Conservation (phyloP, 1,140 invertebrate species). For the Drosophila ironensis region DNA sequence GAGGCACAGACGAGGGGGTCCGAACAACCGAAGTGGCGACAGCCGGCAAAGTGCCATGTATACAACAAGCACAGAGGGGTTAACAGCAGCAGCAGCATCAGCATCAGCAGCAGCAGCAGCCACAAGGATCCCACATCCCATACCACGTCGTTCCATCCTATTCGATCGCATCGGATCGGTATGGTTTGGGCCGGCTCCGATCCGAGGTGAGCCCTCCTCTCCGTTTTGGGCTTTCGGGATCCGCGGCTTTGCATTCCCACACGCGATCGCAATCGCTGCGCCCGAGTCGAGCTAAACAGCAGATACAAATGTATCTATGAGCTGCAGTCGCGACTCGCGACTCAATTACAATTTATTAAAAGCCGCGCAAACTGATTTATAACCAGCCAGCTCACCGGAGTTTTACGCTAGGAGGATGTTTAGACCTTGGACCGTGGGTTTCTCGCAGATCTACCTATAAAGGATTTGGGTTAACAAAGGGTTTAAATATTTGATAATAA, state of each 20-base stretch:
- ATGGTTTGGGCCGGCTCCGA: too few relatives aligned
- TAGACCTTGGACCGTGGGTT: conserved; percentile 20
- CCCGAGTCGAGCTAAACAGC: conserved; percentile 22
- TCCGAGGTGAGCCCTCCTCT: neutral
- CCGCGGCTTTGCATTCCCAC: conserved; percentile 69
- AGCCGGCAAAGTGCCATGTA: conserved; percentile 76
- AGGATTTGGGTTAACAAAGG: neutral
- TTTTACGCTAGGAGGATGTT: conserved; percentile 4
- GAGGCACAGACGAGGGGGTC: neutral
- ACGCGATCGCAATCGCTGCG: conserved; percentile 67
- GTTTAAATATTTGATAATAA: too few relatives aligned
- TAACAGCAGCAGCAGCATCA: conserved; percentile 44
- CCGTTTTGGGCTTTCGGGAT: conserved; percentile 4
- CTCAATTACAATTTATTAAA: conserved; percentile 81
- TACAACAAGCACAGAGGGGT: conserved; percentile 64
- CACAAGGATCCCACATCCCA: conserved; percentile 56
- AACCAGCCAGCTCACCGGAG: conserved; percentile 43
- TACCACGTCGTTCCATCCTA: neutral
- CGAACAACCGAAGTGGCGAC: conserved; percentile 68
- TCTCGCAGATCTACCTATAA: neutral
- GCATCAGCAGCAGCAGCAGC: neutral
- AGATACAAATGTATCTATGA: conserved; percentile 77
- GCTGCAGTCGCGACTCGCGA: conserved; percentile 69
- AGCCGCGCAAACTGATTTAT: conserved; percentile 77
- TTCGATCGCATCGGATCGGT: conserved; percentile 4